phyloP scores from a whole-genome alignment of 2,888 invertebrate species.

The Pachymerium ferrugineum region DNA sequence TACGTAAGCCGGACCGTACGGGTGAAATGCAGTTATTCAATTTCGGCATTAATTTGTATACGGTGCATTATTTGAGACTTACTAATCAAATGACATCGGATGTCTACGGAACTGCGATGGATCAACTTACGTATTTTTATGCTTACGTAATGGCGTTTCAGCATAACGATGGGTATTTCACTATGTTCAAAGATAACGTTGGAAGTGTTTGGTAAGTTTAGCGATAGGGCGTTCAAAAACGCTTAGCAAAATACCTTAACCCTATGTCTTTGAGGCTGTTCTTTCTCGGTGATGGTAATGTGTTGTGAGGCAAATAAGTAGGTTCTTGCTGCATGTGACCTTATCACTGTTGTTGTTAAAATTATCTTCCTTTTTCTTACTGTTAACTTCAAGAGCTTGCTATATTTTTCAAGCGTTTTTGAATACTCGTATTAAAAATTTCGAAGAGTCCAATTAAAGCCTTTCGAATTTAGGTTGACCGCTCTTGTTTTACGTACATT shows the following conservation, averaged over 20 bases:
- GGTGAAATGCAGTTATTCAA: conserved; percentile 54
- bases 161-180: conserved; percentile 45
- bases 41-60: conserved; percentile 54
- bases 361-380: no score
- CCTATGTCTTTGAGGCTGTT: no score
- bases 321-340: no score
- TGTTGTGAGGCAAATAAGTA: no score
- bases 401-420: no score
- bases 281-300: no score
- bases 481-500: conserved; percentile 53
- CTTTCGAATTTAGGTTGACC: conserved; percentile 50
- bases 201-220: conserved; percentile 48
- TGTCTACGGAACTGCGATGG: conserved; percentile 16
- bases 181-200: conserved; percentile 46
- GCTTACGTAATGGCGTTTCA: conserved; percentile 36
- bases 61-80: conserved; percentile 53
- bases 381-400: no score
- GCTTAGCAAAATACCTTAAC: no score
- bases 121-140: conserved; percentile 33
- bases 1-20: conserved; percentile 51
- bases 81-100: conserved; percentile 48
- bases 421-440: no score
- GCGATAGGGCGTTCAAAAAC: not conserved
- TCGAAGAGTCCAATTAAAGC: no score
- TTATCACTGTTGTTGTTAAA: no score